phyloP scores from a whole-genome alignment of 1,140 invertebrate species.

The Mya arenaria region DNA sequence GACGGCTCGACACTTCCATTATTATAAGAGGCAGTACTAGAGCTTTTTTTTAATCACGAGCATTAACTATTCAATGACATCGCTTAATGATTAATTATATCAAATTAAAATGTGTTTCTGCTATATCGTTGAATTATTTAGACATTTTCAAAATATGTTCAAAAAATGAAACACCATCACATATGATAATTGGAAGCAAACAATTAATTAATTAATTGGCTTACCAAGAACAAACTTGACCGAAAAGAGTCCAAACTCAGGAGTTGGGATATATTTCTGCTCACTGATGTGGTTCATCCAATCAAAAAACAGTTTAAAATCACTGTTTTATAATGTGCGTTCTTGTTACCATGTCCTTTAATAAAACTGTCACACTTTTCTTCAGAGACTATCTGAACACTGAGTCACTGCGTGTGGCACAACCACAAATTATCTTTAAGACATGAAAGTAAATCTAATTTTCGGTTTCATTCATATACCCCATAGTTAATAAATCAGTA shows the following conservation, averaged over 20 bases:
- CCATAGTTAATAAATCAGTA: background rate
- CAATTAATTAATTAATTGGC: background rate
- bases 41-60: too few species aligned
- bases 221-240: constrained; percentile 10
- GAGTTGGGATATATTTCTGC: constrained; percentile 7
- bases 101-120: too few species aligned
- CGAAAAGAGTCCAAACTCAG: constrained; percentile 10
- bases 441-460: background rate
- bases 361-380: constrained; percentile 16
- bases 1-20: too few species aligned
- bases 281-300: constrained; percentile 16
- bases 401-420: constrained; percentile 6
- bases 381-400: constrained; percentile 16
- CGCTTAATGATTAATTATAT: too few species aligned
- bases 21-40: too few species aligned
- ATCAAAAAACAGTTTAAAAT: constrained; percentile 10
- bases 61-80: too few species aligned
- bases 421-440: constrained; percentile 22
- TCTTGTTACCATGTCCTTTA: constrained; percentile 30
- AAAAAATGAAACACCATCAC: too few species aligned
- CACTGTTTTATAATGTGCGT: constrained; percentile 21
- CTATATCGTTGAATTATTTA: too few species aligned
- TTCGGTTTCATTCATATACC: background rate
- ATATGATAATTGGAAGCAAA: too few species aligned
- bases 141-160: too few species aligned